These are phyloP conservation scores for Esox niger DNA, from an alignment of 2,113 vertebrate species.

Conservation along the genomic window DNA sequence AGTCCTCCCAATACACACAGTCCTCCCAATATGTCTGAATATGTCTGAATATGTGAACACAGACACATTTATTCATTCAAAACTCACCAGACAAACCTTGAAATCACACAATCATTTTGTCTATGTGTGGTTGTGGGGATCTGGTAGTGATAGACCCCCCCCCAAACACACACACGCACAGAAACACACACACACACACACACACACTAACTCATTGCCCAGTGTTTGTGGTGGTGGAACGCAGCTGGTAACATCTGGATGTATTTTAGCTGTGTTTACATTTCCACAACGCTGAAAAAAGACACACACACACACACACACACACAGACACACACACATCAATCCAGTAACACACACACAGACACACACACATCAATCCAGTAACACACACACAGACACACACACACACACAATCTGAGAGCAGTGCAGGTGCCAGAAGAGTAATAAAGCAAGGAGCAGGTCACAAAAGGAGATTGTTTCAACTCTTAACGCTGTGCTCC, in stretches of 20 bases:
- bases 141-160: conserved; percentile 26
- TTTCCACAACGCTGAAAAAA: conserved; percentile 76
- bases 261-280: conserved; percentile 78
- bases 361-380: neutral
- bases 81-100: conserved; percentile 33
- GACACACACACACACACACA: conserved; percentile 33
- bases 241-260: conserved; percentile 81
- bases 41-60: neutral
- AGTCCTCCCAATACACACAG: conserved; percentile 26
- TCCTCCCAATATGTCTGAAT: conserved; percentile 15
- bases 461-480: conserved; percentile 58
- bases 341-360: conserved; percentile 13
- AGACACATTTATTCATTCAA: conserved; percentile 20
- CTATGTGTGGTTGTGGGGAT: conserved; percentile 41
- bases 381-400: neutral
- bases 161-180: neutral
- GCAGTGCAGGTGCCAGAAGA: conserved; percentile 76
- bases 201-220: conserved; percentile 50
- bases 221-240: conserved; percentile 68
- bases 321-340: conserved; percentile 13
- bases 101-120: conserved; percentile 53
- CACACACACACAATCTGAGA: conserved; percentile 42
- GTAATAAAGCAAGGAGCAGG: conserved; percentile 66
- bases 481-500: conserved; percentile 55
- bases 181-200: conserved; percentile 26